Conservation (phyloP, 2,888 invertebrate species). For the Papilio demoleus region DNA sequence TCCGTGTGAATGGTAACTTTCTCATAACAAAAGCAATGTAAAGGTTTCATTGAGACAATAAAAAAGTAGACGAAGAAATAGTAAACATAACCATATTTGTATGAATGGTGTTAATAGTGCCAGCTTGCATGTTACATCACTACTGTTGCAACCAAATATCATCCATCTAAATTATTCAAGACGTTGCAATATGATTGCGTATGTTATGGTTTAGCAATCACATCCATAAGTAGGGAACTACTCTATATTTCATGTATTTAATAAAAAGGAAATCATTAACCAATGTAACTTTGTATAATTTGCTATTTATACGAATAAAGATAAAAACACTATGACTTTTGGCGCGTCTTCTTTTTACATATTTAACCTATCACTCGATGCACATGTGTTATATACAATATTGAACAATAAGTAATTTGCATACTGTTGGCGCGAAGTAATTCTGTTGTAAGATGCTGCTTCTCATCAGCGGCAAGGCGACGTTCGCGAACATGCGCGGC, state of each 20-base stretch:
- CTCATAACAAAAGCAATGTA: constrained; percentile 3
- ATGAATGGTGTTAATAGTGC: not conserved
- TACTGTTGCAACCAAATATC: constrained; percentile 11
- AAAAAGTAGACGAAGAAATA: constrained; percentile 10
- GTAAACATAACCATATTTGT: not conserved
- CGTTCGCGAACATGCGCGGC: constrained; percentile 73
- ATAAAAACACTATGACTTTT: not conserved
- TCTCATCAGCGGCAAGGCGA: constrained; percentile 66
- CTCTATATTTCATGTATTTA: not conserved
- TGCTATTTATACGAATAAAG: not conserved
- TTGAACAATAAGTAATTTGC: too few relatives aligned
- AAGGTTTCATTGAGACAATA: not conserved
- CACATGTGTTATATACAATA: too few relatives aligned
- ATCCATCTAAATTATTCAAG: constrained; percentile 20
- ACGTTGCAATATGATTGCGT: constrained; percentile 16
- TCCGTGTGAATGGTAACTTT: constrained; percentile 12
- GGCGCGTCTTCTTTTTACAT: not conserved
- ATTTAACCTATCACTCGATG: too few relatives aligned
- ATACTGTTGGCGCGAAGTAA: constrained; percentile 66
- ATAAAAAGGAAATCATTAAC: not conserved
- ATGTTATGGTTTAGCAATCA: constrained; percentile 18
- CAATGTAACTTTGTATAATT: not conserved
- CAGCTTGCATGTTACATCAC: constrained; percentile 1
- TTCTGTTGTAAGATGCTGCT: constrained; percentile 64
- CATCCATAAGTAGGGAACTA: constrained; percentile 2